Conservation (phyloP, 2,113 vertebrate genomes). For the Rynchops niger region DNA sequence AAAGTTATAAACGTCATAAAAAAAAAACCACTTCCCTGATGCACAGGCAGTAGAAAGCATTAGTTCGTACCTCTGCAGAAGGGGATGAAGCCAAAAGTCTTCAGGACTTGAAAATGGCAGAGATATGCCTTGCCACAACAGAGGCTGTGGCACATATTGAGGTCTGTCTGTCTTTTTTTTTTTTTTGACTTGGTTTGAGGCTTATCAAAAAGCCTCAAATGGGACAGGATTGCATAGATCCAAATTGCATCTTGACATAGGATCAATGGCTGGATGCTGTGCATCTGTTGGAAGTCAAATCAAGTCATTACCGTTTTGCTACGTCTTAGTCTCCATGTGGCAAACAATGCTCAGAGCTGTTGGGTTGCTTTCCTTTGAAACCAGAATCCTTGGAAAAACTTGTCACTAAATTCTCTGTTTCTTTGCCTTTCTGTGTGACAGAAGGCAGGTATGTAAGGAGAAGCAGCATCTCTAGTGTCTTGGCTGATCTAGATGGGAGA, state of each 20-base stretch:
- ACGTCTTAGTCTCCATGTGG: neutral
- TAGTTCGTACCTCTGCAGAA: neutral
- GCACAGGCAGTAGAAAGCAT: neutral
- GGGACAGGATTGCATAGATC: neutral
- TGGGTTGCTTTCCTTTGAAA: neutral
- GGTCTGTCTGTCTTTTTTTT: neutral
- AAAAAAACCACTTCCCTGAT: neutral
- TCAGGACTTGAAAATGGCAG: neutral
- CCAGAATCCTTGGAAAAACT: neutral
- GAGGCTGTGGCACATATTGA: neutral
- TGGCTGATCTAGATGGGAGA: neutral
- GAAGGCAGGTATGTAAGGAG: neutral
- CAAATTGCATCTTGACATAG: neutral
- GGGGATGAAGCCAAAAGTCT: neutral
- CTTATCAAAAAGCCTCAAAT: neutral
- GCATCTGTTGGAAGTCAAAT: neutral
- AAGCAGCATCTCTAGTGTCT: neutral
- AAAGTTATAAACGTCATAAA: neutral
- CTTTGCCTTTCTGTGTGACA: neutral
- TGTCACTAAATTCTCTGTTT: neutral
- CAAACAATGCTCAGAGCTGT: neutral
- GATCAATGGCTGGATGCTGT: neutral
- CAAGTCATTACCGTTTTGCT: neutral
- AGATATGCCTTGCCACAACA: neutral
- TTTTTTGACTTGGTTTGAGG: neutral